A percentile compares a stretch with the other conserved stretches of the same genome.
Evolutionary conservation across 35 echinoderm and acorn worm genomes (phyloP).

Genomic region (Patiria miniata): DNA sequence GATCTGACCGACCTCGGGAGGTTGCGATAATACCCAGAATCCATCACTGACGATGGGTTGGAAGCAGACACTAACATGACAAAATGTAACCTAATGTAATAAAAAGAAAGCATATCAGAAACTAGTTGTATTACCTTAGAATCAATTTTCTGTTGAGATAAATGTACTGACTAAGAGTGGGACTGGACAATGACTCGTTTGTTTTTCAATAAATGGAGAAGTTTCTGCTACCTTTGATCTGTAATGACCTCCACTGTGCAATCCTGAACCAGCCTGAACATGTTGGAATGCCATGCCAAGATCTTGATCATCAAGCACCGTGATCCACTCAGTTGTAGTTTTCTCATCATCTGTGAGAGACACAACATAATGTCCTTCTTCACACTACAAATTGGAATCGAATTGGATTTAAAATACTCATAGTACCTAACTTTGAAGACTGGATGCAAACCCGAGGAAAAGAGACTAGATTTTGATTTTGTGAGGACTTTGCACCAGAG

Average conservation of each 20-base stretch:
- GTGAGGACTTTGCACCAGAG: too few species aligned
- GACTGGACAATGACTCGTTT: too few species aligned
- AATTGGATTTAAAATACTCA: too few species aligned
- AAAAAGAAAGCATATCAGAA: not conserved
- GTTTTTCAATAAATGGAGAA: too few species aligned
- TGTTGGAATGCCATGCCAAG: conserved; percentile 28
- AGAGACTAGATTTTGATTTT: too few species aligned
- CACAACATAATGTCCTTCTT: too few species aligned
- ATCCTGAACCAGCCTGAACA: not conserved
- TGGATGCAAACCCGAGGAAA: too few species aligned
- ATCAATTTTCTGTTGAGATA: too few species aligned
- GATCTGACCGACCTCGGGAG: not conserved
- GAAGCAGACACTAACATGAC: conserved; percentile 17
- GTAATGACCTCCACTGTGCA: not conserved
- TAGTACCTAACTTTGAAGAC: too few species aligned
- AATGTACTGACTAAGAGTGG: too few species aligned
- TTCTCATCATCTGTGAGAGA: not conserved
- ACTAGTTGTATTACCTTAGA: too few species aligned
- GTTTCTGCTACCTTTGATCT: not conserved
- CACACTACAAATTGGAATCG: too few species aligned
- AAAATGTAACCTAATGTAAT: not conserved
- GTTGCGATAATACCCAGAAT: conserved; percentile 16
- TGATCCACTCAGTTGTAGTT: not conserved
- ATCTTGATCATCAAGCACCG: not conserved
- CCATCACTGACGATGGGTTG: not conserved